These are phyloP conservation scores for Sebastes flavidus DNA, from an alignment of 2,797 vertebrate species.

Conservation along the genomic window DNA sequence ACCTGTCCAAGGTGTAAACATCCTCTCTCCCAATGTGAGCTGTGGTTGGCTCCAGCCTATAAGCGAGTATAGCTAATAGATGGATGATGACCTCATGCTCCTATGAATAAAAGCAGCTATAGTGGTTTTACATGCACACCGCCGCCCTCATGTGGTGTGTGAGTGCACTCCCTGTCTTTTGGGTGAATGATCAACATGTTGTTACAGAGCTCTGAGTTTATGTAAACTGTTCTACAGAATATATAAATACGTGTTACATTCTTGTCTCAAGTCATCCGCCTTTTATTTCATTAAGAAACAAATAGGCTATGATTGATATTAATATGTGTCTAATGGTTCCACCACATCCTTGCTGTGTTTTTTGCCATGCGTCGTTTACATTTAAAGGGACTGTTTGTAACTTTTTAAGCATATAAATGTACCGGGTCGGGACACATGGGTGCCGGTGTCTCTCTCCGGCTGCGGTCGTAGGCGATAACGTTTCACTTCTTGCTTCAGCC, in stretches of 20 bases:
- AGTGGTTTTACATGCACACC: neutral
- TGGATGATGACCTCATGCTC: neutral
- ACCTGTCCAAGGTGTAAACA: neutral
- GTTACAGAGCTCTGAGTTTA: neutral
- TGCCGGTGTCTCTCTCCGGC: too few species aligned
- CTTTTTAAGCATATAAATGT: too few species aligned
- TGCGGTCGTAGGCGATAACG: too few species aligned
- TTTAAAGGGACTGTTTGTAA: neutral
- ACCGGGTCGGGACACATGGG: too few species aligned
- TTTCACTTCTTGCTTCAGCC: too few species aligned
- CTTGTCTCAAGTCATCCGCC: neutral
- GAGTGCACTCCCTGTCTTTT: neutral
- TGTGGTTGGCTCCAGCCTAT: neutral
- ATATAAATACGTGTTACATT: neutral
- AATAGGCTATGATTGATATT: neutral
- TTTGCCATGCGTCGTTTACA: neutral
- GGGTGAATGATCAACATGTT: neutral
- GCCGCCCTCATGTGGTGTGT: constrained; percentile 50
- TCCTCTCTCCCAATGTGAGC: neutral
- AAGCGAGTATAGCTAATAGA: neutral
- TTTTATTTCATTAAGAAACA: neutral
- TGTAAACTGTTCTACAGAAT: neutral
- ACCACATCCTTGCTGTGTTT: neutral
- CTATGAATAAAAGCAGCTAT: neutral
- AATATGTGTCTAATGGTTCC: neutral